Base-by-base conservation (phyloP, 2,797 vertebrate genomes). In the Rhinogobio ventralis region DNA sequence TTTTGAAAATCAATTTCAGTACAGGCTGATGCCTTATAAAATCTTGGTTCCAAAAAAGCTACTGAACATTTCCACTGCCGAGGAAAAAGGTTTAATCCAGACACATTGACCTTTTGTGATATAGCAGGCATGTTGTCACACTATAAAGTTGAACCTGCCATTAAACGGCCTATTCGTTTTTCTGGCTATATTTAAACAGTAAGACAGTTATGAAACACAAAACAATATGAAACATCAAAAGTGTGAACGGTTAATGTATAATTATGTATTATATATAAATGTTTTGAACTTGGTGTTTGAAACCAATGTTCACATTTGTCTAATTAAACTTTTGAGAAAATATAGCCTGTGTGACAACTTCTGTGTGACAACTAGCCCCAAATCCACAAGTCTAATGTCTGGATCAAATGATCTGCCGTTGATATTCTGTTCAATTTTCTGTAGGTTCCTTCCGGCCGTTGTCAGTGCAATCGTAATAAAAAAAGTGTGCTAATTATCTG, bases 11-110 rank as follows among this genome's bases (percentile, higher is more conserved):
- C 25, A 13, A 6, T 53, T 53, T 76, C 23, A 76, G 13, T 57
- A 76, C 23, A n/a, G 55, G 14, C 53, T 76, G 74, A 60, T 60
- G 14, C 33, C 14, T 60, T 57, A 20, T 19, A 60, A 75, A 75
- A 20, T 55, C 30, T 55, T 13, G 19, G 20, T 53, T 75, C 6
- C 73, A n/a, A 57, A 57, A 45, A 60, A 42, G 3, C 33, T 60
- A 42, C n/a, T 10, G 14, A 42, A 76, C 53, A 42, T 60, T 36
- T 75, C 11, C 11, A 33, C 17, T 2, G 7, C 30, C 30, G 25
- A 42, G 13, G 19, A 76, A 55, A 75, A 60, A n/a, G 13, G 20
- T 57, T 76, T 4, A 76, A 9, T 25, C 13, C 25, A 57, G 53
- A n/a, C 53, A 42, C 33, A n/a, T 8, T 36, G 33, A 77, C 14